Evolutionary conservation across 2,797 vertebrate genomes (phyloP).

Genomic region (Botia kubotai): DNA sequence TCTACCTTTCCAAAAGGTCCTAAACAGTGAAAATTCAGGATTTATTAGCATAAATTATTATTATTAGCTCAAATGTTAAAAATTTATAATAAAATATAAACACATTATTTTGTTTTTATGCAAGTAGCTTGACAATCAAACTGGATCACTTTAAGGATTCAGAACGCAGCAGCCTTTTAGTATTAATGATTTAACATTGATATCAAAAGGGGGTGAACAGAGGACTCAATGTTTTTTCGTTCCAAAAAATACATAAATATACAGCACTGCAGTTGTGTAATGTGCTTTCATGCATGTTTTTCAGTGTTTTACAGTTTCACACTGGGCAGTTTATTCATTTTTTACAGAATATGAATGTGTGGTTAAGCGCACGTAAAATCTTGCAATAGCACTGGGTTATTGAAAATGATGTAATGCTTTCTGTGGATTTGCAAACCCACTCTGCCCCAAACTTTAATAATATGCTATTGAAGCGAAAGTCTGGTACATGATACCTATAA

Average conservation of each 20-base stretch:
- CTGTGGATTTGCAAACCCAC: conserved; percentile 27
- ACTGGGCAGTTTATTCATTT: conserved; percentile 29
- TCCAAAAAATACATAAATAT: conserved; percentile 17
- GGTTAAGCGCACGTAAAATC: conserved; percentile 9
- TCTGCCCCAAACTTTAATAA: conserved; percentile 16
- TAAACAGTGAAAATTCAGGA: neutral
- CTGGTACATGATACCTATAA: neutral
- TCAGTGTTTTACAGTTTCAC: conserved; percentile 12
- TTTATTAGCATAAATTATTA: no score
- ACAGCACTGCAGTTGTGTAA: neutral
- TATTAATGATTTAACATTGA: conserved; percentile 70
- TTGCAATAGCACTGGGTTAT: conserved; percentile 14
- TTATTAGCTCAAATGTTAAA: conserved; percentile 17
- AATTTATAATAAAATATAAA: no score
- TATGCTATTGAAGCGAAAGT: conserved; percentile 16
- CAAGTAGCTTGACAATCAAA: conserved; percentile 56
- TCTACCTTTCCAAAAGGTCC: conserved; percentile 62
- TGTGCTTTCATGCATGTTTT: conserved; percentile 18
- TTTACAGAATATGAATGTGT: conserved; percentile 4
- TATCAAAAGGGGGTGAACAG: conserved; percentile 62
- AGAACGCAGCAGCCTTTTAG: conserved; percentile 64
- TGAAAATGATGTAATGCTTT: conserved; percentile 44
- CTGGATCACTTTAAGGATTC: conserved; percentile 64
- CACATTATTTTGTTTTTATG: no score
- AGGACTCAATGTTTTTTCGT: conserved; percentile 57